Evolutionary conservation across 2,888 invertebrate species (phyloP).

Genomic region (Sinodicranocentrus sp.): DNA sequence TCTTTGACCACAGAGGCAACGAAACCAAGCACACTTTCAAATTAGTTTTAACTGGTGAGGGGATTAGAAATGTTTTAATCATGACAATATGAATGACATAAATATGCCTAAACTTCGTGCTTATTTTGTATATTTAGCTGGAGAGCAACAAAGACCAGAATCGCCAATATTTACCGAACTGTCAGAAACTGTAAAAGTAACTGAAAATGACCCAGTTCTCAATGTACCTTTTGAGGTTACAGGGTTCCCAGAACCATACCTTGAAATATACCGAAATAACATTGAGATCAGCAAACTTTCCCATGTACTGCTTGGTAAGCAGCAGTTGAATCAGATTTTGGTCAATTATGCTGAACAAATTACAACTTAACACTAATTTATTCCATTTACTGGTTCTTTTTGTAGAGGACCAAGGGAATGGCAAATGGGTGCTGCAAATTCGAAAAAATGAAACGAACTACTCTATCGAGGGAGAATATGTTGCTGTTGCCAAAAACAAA

Average conservation of each 20-base stretch:
- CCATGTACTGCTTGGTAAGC: slow-evolving; percentile 64
- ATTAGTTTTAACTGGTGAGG: slow-evolving; percentile 72
- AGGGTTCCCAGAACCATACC: slow-evolving; percentile 80
- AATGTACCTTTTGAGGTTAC: slow-evolving; percentile 77
- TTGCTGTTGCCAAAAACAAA: slow-evolving; percentile 71
- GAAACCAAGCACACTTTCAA: slow-evolving; percentile 76
- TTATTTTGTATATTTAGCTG: too few species aligned
- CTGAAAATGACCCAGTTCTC: slow-evolving; percentile 51
- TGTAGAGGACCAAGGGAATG: slow-evolving; percentile 74
- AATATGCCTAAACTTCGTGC: too few species aligned
- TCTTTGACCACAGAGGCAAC: slow-evolving; percentile 72
- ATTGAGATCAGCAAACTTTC: slow-evolving; percentile 68
- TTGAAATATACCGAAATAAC: slow-evolving; percentile 79
- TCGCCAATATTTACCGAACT: slow-evolving; percentile 73
- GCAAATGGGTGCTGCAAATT: slow-evolving; percentile 72
- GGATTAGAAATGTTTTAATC: slow-evolving; percentile 33
- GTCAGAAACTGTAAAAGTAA: slow-evolving; percentile 62
- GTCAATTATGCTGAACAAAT: too few species aligned
- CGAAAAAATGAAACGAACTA: slow-evolving; percentile 60
- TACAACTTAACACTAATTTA: too few species aligned
- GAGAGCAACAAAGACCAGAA: slow-evolving; percentile 55
- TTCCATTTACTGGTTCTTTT: too few species aligned
- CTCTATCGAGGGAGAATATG: slow-evolving; percentile 67
- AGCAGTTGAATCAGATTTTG: too few species aligned
- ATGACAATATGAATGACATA: too few species aligned